phyloP scores from a whole-genome alignment of 2,888 invertebrate species.

The Philereme transversata region DNA sequence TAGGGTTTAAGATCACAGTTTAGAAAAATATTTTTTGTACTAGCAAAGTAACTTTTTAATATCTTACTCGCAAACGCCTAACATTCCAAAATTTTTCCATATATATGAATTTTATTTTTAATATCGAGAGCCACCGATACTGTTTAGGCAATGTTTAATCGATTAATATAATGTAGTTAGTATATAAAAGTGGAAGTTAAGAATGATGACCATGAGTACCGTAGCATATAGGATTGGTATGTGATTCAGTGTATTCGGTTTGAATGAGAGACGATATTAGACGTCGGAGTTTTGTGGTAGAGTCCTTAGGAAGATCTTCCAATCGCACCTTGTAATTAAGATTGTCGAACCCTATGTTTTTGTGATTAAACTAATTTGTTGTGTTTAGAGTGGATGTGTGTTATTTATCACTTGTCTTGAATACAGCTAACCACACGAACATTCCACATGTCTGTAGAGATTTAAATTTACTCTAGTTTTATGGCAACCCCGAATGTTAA shows the following conservation, averaged over 20 bases:
- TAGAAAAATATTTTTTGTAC: constrained; percentile 15
- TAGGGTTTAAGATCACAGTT: constrained; percentile 45
- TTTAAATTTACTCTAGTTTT: constrained; percentile 49
- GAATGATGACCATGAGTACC: constrained; percentile 58
- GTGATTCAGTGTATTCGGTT: constrained; percentile 49
- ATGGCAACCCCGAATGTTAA: constrained; percentile 10
- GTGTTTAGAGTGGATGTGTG: constrained; percentile 47
- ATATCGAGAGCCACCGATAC: constrained; percentile 61
- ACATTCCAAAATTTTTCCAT: constrained; percentile 63
- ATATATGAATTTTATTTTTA: constrained; percentile 42
- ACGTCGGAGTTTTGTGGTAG: constrained; percentile 64
- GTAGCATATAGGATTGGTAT: constrained; percentile 55
- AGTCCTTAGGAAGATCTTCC: constrained; percentile 69
- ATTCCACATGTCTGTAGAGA: constrained; percentile 60
- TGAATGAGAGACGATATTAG: constrained; percentile 56
- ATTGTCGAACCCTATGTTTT: constrained; percentile 54
- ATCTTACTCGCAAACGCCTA: constrained; percentile 49
- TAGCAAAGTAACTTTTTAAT: constrained; percentile 12
- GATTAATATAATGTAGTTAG: constrained; percentile 24
- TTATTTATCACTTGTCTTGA: constrained; percentile 42
- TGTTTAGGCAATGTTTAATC: constrained; percentile 48
- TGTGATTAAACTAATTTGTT: constrained; percentile 35
- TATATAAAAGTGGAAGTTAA: constrained; percentile 34
- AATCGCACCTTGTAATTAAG: constrained; percentile 63
- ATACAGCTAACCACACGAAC: constrained; percentile 45